These are phyloP conservation scores for Cyrtodaria siliqua DNA, from an alignment of 2,888 invertebrate genomes.

Conservation along the genomic window DNA sequence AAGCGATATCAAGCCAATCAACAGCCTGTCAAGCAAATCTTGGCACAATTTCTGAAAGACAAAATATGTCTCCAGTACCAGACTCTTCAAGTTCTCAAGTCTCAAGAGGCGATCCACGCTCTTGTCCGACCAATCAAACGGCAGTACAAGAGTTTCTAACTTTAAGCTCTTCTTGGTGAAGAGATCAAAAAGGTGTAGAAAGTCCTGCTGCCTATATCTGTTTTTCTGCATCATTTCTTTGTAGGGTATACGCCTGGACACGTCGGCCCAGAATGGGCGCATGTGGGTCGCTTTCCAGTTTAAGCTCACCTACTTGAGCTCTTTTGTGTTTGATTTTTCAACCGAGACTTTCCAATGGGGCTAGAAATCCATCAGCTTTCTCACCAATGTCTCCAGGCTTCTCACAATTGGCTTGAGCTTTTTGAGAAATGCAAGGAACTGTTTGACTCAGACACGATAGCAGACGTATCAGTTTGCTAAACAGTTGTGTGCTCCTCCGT, in stretches of 20 bases:
- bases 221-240: slow-evolving; percentile 80
- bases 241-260: slow-evolving; percentile 65
- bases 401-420: slow-evolving; percentile 75
- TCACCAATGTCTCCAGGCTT: slow-evolving; percentile 83
- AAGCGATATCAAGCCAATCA: slow-evolving; percentile 72
- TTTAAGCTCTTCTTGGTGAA: slow-evolving; percentile 80
- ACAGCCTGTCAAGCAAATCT: slow-evolving; percentile 72
- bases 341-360: slow-evolving; percentile 76
- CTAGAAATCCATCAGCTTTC: slow-evolving; percentile 78
- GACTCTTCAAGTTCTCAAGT: slow-evolving; percentile 75
- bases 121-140: slow-evolving; percentile 84
- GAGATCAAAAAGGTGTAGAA: slow-evolving; percentile 81
- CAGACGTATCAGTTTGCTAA: slow-evolving; percentile 75
- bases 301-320: slow-evolving; percentile 77
- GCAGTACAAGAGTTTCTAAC: slow-evolving; percentile 80
- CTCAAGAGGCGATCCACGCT: slow-evolving; percentile 79
- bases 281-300: slow-evolving; percentile 85
- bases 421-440: slow-evolving; percentile 76
- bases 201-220: slow-evolving; percentile 78
- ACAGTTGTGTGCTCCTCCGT: slow-evolving; percentile 67
- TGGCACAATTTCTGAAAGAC: slow-evolving; percentile 81
- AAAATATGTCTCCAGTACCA: slow-evolving; percentile 83
- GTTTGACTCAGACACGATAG: slow-evolving; percentile 78
- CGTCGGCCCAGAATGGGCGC: slow-evolving; percentile 79
- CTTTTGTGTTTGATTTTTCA: slow-evolving; percentile 67